Conservation (phyloP, 2,113 vertebrate genomes). For the Nestor notabilis region DNA sequence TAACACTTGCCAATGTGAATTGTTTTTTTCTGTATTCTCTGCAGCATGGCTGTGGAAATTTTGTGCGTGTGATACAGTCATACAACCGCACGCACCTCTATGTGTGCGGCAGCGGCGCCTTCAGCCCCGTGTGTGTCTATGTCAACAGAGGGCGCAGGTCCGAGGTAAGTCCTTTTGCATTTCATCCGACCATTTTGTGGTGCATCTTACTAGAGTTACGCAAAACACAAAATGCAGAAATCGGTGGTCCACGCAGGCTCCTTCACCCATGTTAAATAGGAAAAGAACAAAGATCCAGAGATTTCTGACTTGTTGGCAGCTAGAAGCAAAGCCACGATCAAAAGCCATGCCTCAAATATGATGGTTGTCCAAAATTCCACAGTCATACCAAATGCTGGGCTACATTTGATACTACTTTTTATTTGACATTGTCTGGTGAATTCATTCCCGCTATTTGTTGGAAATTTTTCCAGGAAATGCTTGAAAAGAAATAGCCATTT, state of each 20-base stretch:
- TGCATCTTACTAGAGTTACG: neutral
- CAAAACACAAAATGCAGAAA: neutral
- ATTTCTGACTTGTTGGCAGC: neutral
- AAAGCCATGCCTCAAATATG: neutral
- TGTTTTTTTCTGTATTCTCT: neutral
- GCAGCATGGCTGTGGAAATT: slow-evolving; percentile 96
- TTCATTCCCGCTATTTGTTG: neutral
- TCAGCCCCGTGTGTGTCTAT: slow-evolving; percentile 92
- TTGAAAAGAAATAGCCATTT: neutral
- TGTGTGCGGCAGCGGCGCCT: slow-evolving; percentile 94
- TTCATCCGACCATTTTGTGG: fast-evolving
- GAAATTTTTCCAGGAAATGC: neutral
- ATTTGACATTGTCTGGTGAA: neutral
- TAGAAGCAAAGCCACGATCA: neutral
- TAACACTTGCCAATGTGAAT: neutral
- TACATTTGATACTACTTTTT: neutral
- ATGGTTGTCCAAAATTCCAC: neutral
- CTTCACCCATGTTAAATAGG: fast-evolving
- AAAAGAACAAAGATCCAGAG: neutral
- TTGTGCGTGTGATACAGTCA: slow-evolving; percentile 91
- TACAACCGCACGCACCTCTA: slow-evolving; percentile 96
- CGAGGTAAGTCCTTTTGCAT: slow-evolving; percentile 76
- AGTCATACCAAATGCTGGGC: neutral
- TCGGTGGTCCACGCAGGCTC: fast-evolving
- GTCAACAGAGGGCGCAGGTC: slow-evolving; percentile 93